Base-by-base conservation (phyloP, 1,140 invertebrate species). In the Hydropsyche tenuis region DNA sequence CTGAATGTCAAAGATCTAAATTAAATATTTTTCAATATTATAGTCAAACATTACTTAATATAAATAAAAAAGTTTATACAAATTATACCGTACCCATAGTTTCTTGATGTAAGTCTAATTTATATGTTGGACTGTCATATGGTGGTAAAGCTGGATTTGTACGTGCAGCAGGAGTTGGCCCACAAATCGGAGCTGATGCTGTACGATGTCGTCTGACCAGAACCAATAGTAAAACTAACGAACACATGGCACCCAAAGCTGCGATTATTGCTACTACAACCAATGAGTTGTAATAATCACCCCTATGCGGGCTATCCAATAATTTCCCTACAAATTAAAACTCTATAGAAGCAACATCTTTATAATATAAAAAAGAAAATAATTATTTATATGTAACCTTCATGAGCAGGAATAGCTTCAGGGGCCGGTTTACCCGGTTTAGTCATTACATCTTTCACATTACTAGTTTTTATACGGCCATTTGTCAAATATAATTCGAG, bases 51-150 rank as follows among this genome's bases (percentile, higher is more conserved):
- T 18, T 72, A 20, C 3, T 37, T 42, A 68, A 27, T 22, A 53
- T 12, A 45, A 1, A 46, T 12, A n/a, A n/a, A n/a, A n/a, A n/a
- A n/a, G n/a, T n/a, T n/a, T n/a, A 56, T 45, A 14, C 23, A 16
- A 9, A 9, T 37, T 37, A 3, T 4, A 37, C 3, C 30, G 60
- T 62, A 94, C 93, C 92, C 92, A 94, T 93, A 81, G 92, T 94
- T 86, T 94, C 93, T 87, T 94, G 93, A 85, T 94, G 92, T 84
- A 94, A 90, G 84, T 94, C 92, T 85, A 96, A 92, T 90, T 96
- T 96, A 87, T 96, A 96, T 79, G 94, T 94, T 69, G 94, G 94
- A 87, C 96, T 96, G 82, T 96, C 94, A 81, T 96, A 96, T 51
- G 94, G 93, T 7, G 94, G 91, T 64, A 91, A 88, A 14, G 89